Evolutionary conservation across 2,888 invertebrate species (phyloP), one percentile per base, ranked within the genome.

Genomic region (Lasioglossum calceatum): DNA sequence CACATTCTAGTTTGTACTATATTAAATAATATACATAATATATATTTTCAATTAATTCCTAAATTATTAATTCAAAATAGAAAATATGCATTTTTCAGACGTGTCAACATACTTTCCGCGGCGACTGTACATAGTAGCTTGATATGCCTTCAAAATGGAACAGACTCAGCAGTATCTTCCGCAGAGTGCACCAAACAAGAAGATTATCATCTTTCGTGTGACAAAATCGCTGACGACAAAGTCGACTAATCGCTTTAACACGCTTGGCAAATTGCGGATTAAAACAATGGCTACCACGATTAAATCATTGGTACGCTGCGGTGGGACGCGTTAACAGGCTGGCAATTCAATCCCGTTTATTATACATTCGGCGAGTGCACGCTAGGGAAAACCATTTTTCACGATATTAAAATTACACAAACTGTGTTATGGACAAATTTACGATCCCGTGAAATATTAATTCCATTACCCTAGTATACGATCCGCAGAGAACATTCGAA

Each of bases 351-450:
- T 79, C 72, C 64, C 47, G 44, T 76, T 64, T 76, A 72, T 83
- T 82, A 82, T 79, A 64, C n/a, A 74, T 67, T 79, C 77, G 32
- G n/a, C 50, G 14, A 16, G 19, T 44, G 0, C 42, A 4, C 67
- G 42, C 54, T 44, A 61, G 27, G 36, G 47, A 42, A 39, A 32
- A 7, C 36, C 72, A 88, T 86, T 89, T 88, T 86, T 88, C 81
- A 78, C 64, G 39, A 75, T 76, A 81, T 80, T 90, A 72, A 83
- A 89, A 83, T 82, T 75, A 64, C 81, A 54, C 74, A 39, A 47
- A 14, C 32, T 19, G 72, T 23, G 44, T 73, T 61, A n/a, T 27
- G 76, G 47, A 32, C 14, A 76, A 83, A 81, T 87, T 88, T 85
- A 77, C 78, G 79, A 47, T 19, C 32, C 39, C 54, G 67, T 71